Base-by-base conservation (phyloP, 1,140 invertebrate species). In the Anoplophora glabripennis region DNA sequence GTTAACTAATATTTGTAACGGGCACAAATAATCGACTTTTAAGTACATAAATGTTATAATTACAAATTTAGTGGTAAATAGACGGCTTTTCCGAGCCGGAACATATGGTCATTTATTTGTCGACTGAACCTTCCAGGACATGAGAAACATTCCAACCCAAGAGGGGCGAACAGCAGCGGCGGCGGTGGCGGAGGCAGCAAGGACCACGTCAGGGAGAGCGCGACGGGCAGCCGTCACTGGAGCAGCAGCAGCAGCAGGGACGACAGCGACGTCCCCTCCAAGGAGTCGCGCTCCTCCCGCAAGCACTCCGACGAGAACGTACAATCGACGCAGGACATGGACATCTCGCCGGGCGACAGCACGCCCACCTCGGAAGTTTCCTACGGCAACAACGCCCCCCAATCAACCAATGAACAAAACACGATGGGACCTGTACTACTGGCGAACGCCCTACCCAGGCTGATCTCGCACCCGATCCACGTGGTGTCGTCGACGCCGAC, bases 321-420 rank as follows among this genome's bases (percentile, higher is more conserved):
- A 14, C 68, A 68, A 46, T 53, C 61, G 18, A 52, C 74, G 55
- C 86, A 89, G 68, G 89, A 92, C 71, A 92, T 92, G 89, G 90
- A 93, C 67, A 91, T 92, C 52, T 92, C 89, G 55, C 87, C 88
- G n/a, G 88, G 87, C 59, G 89, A 89, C 70, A 88, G 87, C 63
- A 90, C 89, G 57, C 88, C 89, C 35, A 90, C 87, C 38, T 89
- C 87, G 10, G 87, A 88, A 76, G 80, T 84, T 53, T 54, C 52
- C 1, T 54, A 54, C 15, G 64, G 59, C 70, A 61, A 75, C 68
- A 53, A 66, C 68, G 59, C 57, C 44, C 53, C 59, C n/a, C 63
- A 72, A 54, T 49, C 56, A 36, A 53, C 59, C 7, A 59, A 54
- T 8, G 65, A 69, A 59, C 66, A 64, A 45, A 57, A 55, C 8